Evolutionary conservation across 2,888 invertebrate genomes (phyloP).

Genomic region (Liodrosophila aerea): DNA sequence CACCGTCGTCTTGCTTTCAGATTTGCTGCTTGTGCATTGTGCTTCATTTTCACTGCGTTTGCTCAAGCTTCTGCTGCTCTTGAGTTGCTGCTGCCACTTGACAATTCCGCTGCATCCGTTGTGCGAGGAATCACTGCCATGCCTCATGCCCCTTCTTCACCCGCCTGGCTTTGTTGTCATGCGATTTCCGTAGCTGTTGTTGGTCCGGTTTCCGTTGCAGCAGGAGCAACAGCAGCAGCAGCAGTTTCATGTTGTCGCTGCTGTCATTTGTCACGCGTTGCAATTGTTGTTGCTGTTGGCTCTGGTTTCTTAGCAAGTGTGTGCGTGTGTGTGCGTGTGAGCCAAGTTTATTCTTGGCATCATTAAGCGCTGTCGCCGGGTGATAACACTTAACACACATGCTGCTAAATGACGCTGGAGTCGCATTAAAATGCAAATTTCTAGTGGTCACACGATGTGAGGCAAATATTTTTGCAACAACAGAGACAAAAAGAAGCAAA

Average conservation of each 20-base stretch:
- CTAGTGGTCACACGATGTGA: slow-evolving; percentile 68
- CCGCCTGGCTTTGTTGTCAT: slow-evolving; percentile 3
- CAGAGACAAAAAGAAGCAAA: slow-evolving; percentile 17
- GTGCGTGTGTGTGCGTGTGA: too few relatives aligned
- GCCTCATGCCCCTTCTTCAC: too few relatives aligned
- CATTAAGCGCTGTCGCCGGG: slow-evolving; percentile 59
- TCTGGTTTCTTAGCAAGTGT: too few relatives aligned
- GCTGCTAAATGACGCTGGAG: slow-evolving; percentile 59
- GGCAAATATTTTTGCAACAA: slow-evolving; percentile 44
- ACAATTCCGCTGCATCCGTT: background rate
- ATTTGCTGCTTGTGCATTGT: background rate
- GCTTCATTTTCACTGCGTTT: slow-evolving; percentile 10
- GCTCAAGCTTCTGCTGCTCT: background rate
- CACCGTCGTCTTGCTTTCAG: slow-evolving; percentile 32
- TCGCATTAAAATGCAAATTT: slow-evolving; percentile 73
- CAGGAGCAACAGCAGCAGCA: slow-evolving; percentile 13
- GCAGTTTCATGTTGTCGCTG: background rate
- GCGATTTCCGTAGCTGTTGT: slow-evolving; percentile 21
- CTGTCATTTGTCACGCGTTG: slow-evolving; percentile 72
- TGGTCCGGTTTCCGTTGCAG: slow-evolving; percentile 58
- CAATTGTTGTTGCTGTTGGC: slow-evolving; percentile 42
- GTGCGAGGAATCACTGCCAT: background rate
- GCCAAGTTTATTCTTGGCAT: slow-evolving; percentile 73
- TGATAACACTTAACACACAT: slow-evolving; percentile 70
- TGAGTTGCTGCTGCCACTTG: slow-evolving; percentile 20